Evolutionary conservation across 2,113 vertebrate genomes (phyloP).

Genomic region (Rhinolophus sinicus): DNA sequence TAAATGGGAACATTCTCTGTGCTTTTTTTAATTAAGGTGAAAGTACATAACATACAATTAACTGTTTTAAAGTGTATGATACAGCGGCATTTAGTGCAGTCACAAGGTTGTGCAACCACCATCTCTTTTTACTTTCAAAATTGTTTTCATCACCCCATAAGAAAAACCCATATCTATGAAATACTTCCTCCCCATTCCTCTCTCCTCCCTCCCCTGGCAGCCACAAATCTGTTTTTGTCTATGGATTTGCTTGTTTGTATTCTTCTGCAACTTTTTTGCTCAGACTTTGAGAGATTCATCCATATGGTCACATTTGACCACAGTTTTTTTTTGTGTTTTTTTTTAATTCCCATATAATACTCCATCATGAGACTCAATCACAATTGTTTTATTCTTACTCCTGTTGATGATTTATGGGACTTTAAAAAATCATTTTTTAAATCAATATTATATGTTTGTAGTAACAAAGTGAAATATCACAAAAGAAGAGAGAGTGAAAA

Average conservation of each 20-base stretch:
- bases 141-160: not conserved
- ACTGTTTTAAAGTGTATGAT: not conserved
- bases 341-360: not conserved
- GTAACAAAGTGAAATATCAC: not conserved
- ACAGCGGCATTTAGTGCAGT: not conserved
- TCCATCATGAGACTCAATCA: not conserved
- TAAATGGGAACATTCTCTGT: not conserved
- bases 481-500: not conserved
- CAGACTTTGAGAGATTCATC: not conserved
- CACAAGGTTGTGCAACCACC: not conserved
- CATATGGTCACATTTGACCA: not conserved
- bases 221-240: not conserved
- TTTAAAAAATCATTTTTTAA: not conserved
- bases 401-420: not conserved
- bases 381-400: not conserved
- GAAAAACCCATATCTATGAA: not conserved
- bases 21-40: not conserved
- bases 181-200: not conserved
- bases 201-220: not conserved
- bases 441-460: not conserved
- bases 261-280: not conserved
- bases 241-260: not conserved
- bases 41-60: not conserved
- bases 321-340: not conserved
- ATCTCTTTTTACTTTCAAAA: not conserved